A percentile compares a stretch with the other conserved stretches of the same genome.
phyloP scores from a whole-genome alignment of 2,797 vertebrate species.

The Diplodus sargus region DNA sequence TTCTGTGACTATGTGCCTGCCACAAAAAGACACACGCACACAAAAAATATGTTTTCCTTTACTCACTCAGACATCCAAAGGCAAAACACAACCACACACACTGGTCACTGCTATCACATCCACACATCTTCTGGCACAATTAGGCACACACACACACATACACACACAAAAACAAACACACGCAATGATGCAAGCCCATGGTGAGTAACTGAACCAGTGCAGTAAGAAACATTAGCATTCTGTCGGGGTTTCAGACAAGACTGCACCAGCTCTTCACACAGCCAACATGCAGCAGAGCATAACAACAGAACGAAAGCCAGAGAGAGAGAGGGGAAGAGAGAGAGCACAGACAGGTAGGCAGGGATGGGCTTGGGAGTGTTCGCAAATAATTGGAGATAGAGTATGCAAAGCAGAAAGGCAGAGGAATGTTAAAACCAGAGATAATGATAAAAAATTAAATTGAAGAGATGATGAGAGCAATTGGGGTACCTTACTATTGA shows the following conservation, averaged over 20 bases:
- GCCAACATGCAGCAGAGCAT: conserved; percentile 80
- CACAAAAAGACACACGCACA: conserved; percentile 13
- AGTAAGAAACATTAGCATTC: conserved; percentile 80
- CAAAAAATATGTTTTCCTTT: conserved; percentile 15
- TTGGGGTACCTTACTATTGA: conserved; percentile 88
- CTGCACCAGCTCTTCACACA: conserved; percentile 77
- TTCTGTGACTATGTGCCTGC: background rate
- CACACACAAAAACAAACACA: conserved; percentile 8
- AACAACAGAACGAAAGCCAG: conserved; percentile 64
- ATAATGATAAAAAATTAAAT: conserved; percentile 47
- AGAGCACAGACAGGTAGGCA: conserved; percentile 62
- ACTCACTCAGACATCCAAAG: conserved; percentile 23
- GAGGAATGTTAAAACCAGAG: conserved; percentile 8
- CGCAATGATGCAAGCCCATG: conserved; percentile 18
- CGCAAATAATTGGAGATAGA: conserved; percentile 37
- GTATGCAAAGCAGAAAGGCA: conserved; percentile 39
- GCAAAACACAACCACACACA: conserved; percentile 26
- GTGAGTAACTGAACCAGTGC: conserved; percentile 63
- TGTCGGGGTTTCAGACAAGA: conserved; percentile 78
- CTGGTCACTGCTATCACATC: conserved; percentile 12
- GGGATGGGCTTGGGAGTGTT: conserved; percentile 46
- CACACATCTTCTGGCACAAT: conserved; percentile 16
- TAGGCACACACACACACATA: conserved; percentile 4
- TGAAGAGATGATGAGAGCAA: conserved; percentile 67
- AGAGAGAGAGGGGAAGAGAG: conserved; percentile 19